A percentile compares a stretch with the other conserved stretches of the same genome.
Evolutionary conservation across 37 sponge, comb jelly and placozoan genomes (phyloP).

Genomic region (Ianthella basta): DNA sequence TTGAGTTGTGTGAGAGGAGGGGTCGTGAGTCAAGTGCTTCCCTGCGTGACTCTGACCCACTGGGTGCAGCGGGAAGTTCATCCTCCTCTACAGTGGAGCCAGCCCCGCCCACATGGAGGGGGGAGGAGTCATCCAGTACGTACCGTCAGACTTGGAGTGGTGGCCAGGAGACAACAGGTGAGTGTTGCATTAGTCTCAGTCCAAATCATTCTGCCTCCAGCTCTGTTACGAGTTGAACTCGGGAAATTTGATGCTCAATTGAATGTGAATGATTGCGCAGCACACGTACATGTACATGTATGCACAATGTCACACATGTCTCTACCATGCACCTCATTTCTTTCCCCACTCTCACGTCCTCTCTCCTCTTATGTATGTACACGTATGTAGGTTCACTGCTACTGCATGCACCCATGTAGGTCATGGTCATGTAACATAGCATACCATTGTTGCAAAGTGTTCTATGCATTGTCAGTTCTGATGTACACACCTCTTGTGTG

Average conservation of each 20-base stretch:
- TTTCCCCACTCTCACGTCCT: no score
- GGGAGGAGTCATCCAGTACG: neutral
- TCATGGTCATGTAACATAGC: neutral
- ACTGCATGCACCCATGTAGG: conserved; percentile 76
- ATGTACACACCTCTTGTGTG: no score
- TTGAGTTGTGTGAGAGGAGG: conserved; percentile 4
- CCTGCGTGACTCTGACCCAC: neutral
- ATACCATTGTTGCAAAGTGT: conserved; percentile 57
- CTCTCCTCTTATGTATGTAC: neutral
- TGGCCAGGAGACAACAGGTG: conserved; percentile 6
- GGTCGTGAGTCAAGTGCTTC: conserved; percentile 10
- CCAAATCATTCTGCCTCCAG: neutral
- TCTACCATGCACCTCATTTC: no score
- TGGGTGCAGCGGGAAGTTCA: neutral
- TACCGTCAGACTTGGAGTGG: conserved; percentile 6
- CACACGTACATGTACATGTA: no score
- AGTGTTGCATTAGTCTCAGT: neutral
- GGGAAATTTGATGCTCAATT: no score
- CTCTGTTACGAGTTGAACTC: neutral
- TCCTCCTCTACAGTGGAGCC: neutral
- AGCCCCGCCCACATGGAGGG: neutral
- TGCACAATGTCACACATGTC: no score
- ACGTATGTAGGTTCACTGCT: conserved; percentile 45
- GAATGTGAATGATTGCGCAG: no score
- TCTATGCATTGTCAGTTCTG: no score